phyloP scores from a whole-genome alignment of 2,888 invertebrate species.

The Leptopilina syphax region DNA sequence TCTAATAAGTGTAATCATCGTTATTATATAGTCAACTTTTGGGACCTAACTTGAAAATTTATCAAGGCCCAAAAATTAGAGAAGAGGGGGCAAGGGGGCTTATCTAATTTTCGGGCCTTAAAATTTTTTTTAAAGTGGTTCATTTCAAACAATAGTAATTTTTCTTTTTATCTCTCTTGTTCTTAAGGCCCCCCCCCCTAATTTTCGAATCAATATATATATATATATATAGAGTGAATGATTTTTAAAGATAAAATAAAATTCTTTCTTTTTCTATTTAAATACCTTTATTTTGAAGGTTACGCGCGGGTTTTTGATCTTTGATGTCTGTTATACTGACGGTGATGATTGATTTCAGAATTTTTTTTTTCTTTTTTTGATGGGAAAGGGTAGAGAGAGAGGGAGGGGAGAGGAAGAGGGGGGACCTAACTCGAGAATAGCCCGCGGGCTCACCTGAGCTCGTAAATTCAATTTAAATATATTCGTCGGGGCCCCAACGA shows the following conservation, averaged over 20 bases:
- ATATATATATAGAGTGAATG: too few species aligned
- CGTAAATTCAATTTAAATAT: conserved; percentile 75
- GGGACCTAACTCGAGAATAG: conserved; percentile 29
- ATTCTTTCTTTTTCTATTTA: neutral
- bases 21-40: too few species aligned
- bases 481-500: conserved; percentile 62
- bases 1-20: too few species aligned
- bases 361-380: neutral
- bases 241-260: neutral
- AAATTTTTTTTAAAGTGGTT: too few species aligned
- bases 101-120: too few species aligned
- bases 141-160: too few species aligned
- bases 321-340: conserved; percentile 23
- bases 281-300: neutral
- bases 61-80: too few species aligned
- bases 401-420: neutral
- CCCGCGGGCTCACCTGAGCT: conserved; percentile 65
- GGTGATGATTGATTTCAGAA: conserved; percentile 28
- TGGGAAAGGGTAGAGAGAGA: neutral
- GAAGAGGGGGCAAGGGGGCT: too few species aligned
- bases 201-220: too few species aligned
- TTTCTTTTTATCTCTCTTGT: neutral
- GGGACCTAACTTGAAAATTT: too few species aligned
- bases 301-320: conserved; percentile 15
- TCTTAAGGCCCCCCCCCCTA: conserved; percentile 37